Base-by-base conservation (phyloP, 2,113 vertebrate species). In the Leptobrachium leishanense region DNA sequence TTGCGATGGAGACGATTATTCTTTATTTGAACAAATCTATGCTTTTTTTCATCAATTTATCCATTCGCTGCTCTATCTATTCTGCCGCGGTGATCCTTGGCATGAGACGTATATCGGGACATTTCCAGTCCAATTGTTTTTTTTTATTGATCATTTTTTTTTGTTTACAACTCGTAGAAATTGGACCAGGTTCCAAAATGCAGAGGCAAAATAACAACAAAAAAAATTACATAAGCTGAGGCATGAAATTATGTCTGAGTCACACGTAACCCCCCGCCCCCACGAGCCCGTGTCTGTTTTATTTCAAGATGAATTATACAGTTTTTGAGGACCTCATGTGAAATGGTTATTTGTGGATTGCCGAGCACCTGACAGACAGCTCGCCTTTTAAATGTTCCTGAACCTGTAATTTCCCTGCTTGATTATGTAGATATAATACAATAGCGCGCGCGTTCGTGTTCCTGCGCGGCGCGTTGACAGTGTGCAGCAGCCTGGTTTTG, bases 361-460 rank as follows among this genome's bases (percentile, higher is more conserved):
- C 6, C 44, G 67, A 44, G 42, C 43, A n/a, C 41, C 67, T 68
- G 67, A 68, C 40, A 43, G 67, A 44, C 67, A 68, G 67, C 67
- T 43, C 15, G 66, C 40, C 66, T 43, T 42, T 68, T 68, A 68
- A 42, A 68, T 31, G 41, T 43, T 68, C 41, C 40, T 31, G 40
- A 68, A 68, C 66, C 67, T 15, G 41, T 44, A 13, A 68, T 68
- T 66, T 68, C 10, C 67, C 2, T 44, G 67, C 41, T 20, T 41
- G 64, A 67, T 68, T 68, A 68, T 68, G 67, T 43, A 68, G 12
- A 68, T 68, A 43, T 15, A 15, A 44, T 68, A 68, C 67, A 68
- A 40, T 67, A 67, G 39, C 6, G 64, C 41, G 5, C 39, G 2
- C 39, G 2, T 67, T 2, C 41, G 13, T 68, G n/a, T 68, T 44